Evolutionary conservation across 2,888 invertebrate genomes (phyloP).

Genomic region (Halictus quadricinctus): DNA sequence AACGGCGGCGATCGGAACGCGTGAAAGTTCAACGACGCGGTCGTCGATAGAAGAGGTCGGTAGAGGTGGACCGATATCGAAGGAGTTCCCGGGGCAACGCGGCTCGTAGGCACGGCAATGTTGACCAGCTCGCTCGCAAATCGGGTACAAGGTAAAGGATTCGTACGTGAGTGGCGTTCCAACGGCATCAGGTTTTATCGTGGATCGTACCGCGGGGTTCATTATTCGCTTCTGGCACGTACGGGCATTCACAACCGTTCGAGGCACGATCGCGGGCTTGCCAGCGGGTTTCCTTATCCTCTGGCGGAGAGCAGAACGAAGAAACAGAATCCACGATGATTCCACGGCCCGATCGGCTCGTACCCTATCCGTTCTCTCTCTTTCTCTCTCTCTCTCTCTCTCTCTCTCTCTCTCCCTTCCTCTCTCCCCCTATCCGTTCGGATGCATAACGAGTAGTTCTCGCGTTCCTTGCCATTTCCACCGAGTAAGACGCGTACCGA

Average conservation of each 20-base stretch:
- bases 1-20: background rate
- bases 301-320: slow-evolving; percentile 51
- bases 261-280: slow-evolving; percentile 60
- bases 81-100: slow-evolving; percentile 55
- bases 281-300: slow-evolving; percentile 64
- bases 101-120: slow-evolving; percentile 63
- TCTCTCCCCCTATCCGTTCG: slow-evolving; percentile 18
- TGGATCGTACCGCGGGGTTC: slow-evolving; percentile 71
- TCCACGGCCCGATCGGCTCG: slow-evolving; percentile 39
- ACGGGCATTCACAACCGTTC: slow-evolving; percentile 71
- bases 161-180: slow-evolving; percentile 72
- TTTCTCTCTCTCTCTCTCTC: background rate
- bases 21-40: background rate
- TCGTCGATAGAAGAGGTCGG: background rate
- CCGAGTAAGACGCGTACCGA: slow-evolving; percentile 51
- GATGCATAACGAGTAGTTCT: slow-evolving; percentile 64
- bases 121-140: slow-evolving; percentile 69
- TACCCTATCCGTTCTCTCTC: slow-evolving; percentile 39
- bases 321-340: slow-evolving; percentile 64
- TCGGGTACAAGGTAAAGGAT: slow-evolving; percentile 74
- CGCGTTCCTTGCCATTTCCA: slow-evolving; percentile 63
- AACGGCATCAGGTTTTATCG: slow-evolving; percentile 67
- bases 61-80: background rate
- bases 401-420: background rate
- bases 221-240: slow-evolving; percentile 75